Base-by-base conservation (phyloP, 2,888 invertebrate species). In the Drosophila falleni region DNA sequence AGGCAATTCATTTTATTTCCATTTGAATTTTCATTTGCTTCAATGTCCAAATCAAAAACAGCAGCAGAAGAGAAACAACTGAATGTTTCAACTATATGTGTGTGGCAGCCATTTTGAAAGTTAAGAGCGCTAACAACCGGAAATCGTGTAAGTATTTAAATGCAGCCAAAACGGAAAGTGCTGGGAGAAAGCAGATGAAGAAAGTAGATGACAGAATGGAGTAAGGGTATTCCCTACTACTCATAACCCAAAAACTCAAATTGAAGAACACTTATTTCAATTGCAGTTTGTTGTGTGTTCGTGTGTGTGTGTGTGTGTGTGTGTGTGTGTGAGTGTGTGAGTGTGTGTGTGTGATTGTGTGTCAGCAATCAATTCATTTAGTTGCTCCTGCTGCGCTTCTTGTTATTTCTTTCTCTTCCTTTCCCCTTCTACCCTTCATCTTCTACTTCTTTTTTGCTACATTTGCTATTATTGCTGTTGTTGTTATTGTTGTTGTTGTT, bases 61-160 rank as follows among this genome's bases (percentile, higher is more conserved):
- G 47, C 35, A 46, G 46, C n/a, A 26, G 23, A 15, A 15, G 29
- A 2, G 15, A 29, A n/a, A 15, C 62, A 51, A 35, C 10, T 63
- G 37, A 37, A 49, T 80, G 67, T 51, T 81, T 65, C 55, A 59
- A 84, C 19, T 19, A 2, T 49, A 51, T 68, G 56, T 11, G 54
- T 61, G 51, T 33, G 89, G 69, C 75, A 85, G 85, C 76, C 89
- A 88, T 88, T 85, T 88, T 82, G 71, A 80, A 80, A 74, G 72
- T 85, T 78, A 74, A 66, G 69, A 72, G 67, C 84, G 79, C 83
- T 81, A 88, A 88, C 84, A 89, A 85, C 77, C 89, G 85, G 89
- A 85, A 89, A 89, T 88, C 74, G 83, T 82, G 74, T 88, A 86
- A 89, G 87, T 88, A 88, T 89, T 85, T 85, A 89, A 89, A 89